Conservation (phyloP, 30 jellyfish, hydroid and myxozoan species). For the Catostylus mosaicus region DNA sequence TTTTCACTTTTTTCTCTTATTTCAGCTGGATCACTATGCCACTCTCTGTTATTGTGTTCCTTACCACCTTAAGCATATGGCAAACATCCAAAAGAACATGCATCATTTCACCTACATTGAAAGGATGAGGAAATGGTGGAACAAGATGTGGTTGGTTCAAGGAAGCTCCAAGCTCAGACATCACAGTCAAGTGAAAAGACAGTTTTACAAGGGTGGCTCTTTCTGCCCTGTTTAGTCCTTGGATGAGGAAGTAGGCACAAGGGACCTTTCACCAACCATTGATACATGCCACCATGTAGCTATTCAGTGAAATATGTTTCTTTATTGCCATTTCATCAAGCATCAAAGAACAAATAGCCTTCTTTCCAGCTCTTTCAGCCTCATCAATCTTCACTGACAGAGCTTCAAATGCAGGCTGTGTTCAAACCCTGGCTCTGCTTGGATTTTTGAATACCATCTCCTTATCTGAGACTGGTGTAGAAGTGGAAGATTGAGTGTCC, state of each 20-base stretch:
- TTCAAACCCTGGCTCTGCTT: slow-evolving; percentile 71
- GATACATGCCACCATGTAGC: slow-evolving; percentile 60
- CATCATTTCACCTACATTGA: slow-evolving; percentile 5
- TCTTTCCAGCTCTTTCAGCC: slow-evolving; percentile 37
- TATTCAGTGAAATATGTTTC: slow-evolving; percentile 63
- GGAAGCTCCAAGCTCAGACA: slow-evolving; percentile 62
- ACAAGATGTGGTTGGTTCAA: slow-evolving; percentile 37
- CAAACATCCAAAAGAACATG: slow-evolving; percentile 69
- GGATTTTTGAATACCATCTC: slow-evolving; percentile 41
- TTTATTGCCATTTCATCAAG: slow-evolving; percentile 69
- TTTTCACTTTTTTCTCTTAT: no score
- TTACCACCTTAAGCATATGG: slow-evolving; percentile 68
- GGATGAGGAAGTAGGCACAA: slow-evolving; percentile 62
- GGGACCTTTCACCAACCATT: slow-evolving; percentile 65
- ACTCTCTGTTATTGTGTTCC: slow-evolving; percentile 2
- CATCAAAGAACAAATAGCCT: slow-evolving; percentile 38
- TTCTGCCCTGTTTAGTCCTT: slow-evolving; percentile 52
- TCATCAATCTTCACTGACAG: slow-evolving; percentile 3
- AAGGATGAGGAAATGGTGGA: slow-evolving; percentile 63
- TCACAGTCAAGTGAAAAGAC: slow-evolving; percentile 41
- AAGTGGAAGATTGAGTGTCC: slow-evolving; percentile 58
- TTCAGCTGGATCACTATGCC: not conserved
- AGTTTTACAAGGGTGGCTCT: slow-evolving; percentile 56
- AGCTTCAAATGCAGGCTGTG: slow-evolving; percentile 51
- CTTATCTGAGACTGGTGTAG: slow-evolving; percentile 66